Percentiles rank a stretch among this genome's conserved stretches.
Evolutionary conservation across 2,113 vertebrate genomes (phyloP).

Genomic region (Pimephales promelas): DNA sequence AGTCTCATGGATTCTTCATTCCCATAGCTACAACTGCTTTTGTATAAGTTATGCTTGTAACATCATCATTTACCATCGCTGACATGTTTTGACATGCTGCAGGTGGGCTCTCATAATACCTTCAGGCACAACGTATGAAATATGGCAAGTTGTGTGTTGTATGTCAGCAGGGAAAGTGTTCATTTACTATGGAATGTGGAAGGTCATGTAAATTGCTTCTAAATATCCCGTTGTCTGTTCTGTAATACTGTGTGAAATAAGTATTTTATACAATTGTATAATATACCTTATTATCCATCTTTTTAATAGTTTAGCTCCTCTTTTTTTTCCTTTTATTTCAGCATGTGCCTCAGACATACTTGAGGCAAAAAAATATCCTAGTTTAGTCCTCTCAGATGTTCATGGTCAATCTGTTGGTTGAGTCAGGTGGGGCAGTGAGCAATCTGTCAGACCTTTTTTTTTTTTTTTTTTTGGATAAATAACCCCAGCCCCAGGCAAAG

Average conservation of each 20-base stretch:
- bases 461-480: background rate
- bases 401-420: background rate
- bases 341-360: background rate
- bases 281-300: background rate
- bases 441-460: constrained; percentile 3
- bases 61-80: background rate
- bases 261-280: background rate
- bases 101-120: background rate
- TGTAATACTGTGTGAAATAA: background rate
- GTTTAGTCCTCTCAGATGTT: background rate
- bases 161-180: background rate
- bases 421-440: background rate
- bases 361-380: background rate
- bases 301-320: background rate
- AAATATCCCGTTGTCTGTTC: background rate
- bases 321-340: background rate
- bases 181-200: background rate
- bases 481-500: constrained; percentile 16
- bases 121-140: background rate
- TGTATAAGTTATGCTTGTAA: background rate
- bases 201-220: background rate
- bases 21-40: background rate
- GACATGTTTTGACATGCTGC: constrained; percentile 23
- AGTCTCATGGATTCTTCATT: background rate
- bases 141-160: background rate